These are phyloP conservation scores for Monoplex corrugatus DNA, from an alignment of 2,888 invertebrate species.

Conservation along the genomic window DNA sequence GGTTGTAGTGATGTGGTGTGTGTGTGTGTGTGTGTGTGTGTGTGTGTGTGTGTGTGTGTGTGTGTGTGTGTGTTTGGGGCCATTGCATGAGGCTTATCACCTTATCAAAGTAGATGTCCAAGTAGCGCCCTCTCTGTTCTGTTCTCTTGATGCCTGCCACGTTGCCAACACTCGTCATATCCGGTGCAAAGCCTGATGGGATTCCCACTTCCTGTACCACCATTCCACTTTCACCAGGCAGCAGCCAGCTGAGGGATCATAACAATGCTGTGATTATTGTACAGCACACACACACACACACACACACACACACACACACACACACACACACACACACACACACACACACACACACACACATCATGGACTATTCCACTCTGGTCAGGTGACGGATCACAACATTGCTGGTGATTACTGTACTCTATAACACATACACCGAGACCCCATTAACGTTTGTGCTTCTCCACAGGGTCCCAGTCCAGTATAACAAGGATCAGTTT, in stretches of 20 bases:
- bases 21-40: too few species aligned
- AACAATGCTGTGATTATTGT: neutral
- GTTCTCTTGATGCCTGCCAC: constrained; percentile 78
- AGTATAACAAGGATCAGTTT: too few species aligned
- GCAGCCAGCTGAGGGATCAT: constrained; percentile 62
- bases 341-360: neutral
- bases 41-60: too few species aligned
- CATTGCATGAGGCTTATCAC: constrained; percentile 67
- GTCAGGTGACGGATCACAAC: too few species aligned
- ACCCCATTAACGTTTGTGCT: too few species aligned
- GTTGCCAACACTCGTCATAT: constrained; percentile 59
- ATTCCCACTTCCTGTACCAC: constrained; percentile 70
- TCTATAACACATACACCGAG: too few species aligned
- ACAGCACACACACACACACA: constrained; percentile 13
- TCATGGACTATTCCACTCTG: neutral
- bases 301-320: constrained; percentile 26
- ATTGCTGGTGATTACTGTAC: too few species aligned
- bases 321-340: constrained; percentile 16
- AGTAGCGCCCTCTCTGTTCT: constrained; percentile 78
- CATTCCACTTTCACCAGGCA: constrained; percentile 69
- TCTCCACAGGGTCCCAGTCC: too few species aligned
- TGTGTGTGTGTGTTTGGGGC: too few species aligned
- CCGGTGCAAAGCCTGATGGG: constrained; percentile 72
- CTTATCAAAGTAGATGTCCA: constrained; percentile 81
- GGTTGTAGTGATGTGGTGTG: too few species aligned